Evolutionary conservation across 2,797 vertebrate species (phyloP).

Genomic region (Fringilla coelebs): DNA sequence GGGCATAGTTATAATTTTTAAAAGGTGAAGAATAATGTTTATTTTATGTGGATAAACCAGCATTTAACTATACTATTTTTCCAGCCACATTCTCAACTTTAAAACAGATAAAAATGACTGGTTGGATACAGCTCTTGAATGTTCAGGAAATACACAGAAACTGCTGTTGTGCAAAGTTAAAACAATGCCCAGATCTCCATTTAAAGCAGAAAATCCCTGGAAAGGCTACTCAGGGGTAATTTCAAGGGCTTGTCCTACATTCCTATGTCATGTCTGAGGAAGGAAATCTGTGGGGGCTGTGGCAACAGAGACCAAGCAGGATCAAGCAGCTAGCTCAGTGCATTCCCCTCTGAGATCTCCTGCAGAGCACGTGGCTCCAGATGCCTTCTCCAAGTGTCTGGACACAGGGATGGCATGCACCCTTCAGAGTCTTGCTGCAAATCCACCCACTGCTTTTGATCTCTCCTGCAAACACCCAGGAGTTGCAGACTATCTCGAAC

Average conservation of each 20-base stretch:
- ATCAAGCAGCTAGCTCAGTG: background rate
- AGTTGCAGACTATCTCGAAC: fast-evolving
- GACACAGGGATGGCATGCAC: fast-evolving
- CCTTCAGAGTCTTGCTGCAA: background rate
- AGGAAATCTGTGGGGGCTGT: background rate
- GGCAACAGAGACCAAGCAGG: background rate
- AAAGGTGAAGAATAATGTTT: background rate
- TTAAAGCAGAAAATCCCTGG: background rate
- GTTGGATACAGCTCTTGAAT: background rate
- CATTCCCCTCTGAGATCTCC: background rate
- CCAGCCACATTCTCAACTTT: background rate
- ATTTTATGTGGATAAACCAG: background rate
- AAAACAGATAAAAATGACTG: background rate
- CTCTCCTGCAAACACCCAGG: background rate
- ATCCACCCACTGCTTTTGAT: background rate
- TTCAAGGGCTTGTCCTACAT: background rate
- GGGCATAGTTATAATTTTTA: background rate
- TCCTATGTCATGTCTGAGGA: background rate
- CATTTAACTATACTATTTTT: background rate
- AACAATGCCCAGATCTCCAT: background rate
- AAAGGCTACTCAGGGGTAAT: background rate
- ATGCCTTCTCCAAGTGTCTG: background rate
- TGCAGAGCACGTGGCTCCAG: fast-evolving
- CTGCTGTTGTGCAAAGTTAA: background rate
- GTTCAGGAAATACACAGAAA: background rate